phyloP scores from a whole-genome alignment of 2,113 vertebrate genomes.

The Nothobranchius kuhntae region DNA sequence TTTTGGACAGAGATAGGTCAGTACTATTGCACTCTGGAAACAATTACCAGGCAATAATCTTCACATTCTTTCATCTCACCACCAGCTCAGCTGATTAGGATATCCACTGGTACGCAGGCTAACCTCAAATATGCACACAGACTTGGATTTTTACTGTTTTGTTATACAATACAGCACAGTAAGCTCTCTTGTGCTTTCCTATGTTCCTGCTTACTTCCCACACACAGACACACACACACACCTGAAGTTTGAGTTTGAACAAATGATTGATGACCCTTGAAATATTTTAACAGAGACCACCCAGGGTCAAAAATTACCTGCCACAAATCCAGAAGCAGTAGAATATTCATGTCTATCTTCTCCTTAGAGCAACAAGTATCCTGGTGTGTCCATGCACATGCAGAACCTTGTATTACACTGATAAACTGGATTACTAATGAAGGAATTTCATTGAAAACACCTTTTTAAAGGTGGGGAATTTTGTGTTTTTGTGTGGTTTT shows the following conservation, averaged over 20 bases:
- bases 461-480: not conserved
- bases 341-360: constrained; percentile 56
- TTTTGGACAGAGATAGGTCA: constrained; percentile 45
- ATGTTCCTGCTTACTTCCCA: constrained; percentile 26
- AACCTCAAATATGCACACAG: constrained; percentile 52
- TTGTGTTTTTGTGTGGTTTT: too few species aligned
- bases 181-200: constrained; percentile 15
- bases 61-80: constrained; percentile 72
- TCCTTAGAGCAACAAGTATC: not conserved
- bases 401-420: not conserved
- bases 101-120: constrained; percentile 59
- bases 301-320: constrained; percentile 60
- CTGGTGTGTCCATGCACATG: too few species aligned
- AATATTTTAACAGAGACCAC: constrained; percentile 59
- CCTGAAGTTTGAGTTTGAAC: constrained; percentile 57
- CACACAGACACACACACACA: constrained; percentile 30
- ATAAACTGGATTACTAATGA: not conserved
- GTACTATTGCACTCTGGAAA: constrained; percentile 66
- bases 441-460: not conserved
- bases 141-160: constrained; percentile 15
- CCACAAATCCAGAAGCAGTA: constrained; percentile 58
- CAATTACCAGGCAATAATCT: constrained; percentile 72
- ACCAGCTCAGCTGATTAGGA: constrained; percentile 74
- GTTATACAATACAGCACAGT: constrained; percentile 24
- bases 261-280: constrained; percentile 58